A percentile compares a stretch with the other conserved stretches of the same genome.
These are phyloP conservation scores for Oceanodroma leucorhoa DNA, from an alignment of 2,797 vertebrate genomes.

Conservation along the genomic window DNA sequence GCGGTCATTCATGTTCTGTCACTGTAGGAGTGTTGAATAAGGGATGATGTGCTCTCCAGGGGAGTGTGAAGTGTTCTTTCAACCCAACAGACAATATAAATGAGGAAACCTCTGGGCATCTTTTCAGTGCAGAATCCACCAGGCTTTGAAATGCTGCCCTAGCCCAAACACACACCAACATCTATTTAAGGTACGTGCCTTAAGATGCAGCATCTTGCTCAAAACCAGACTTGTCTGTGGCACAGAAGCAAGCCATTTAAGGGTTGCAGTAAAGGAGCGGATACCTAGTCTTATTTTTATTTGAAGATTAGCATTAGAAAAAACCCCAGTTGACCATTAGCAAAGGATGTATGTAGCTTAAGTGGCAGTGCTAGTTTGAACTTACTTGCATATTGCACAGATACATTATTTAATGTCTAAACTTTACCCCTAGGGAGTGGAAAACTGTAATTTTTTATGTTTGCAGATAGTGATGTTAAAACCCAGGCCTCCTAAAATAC, in stretches of 20 bases:
- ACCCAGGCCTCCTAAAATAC: background rate
- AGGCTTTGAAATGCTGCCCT: background rate
- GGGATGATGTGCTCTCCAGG: background rate
- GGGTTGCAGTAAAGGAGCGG: background rate
- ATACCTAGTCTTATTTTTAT: background rate
- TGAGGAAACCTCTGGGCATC: background rate
- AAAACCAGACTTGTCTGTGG: background rate
- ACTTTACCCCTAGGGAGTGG: background rate
- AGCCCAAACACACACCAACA: background rate
- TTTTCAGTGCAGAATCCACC: background rate
- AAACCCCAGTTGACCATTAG: accelerated
- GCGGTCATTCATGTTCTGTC: accelerated
- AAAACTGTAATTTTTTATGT: background rate
- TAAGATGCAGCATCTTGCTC: too few relatives aligned
- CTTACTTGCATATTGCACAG: accelerated
- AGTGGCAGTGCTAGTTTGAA: background rate
- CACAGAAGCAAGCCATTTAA: background rate
- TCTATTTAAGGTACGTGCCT: accelerated
- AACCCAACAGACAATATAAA: background rate
- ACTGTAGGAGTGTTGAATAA: accelerated
- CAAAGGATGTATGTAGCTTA: background rate
- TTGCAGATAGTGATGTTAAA: background rate
- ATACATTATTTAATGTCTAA: accelerated
- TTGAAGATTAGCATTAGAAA: background rate
- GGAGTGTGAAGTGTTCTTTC: background rate